Evolutionary conservation across 2,797 vertebrate genomes (phyloP).

Genomic region (Arrhamphus sclerolepis): DNA sequence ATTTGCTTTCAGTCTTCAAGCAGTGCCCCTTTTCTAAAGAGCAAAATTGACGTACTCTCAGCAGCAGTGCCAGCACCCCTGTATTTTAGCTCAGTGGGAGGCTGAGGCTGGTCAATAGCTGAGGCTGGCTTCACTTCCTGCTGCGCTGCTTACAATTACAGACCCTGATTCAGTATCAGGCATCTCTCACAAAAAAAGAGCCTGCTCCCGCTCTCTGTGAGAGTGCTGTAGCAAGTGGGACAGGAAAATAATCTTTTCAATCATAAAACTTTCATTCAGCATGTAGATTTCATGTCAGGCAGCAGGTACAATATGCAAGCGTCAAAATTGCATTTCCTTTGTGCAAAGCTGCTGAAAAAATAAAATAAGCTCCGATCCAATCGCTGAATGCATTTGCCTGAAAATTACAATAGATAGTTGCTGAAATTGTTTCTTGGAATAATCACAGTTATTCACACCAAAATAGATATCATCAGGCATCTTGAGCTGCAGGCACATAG

Average conservation of each 20-base stretch:
- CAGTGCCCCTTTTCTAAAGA: conserved; percentile 76
- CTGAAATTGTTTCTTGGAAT: conserved; percentile 45
- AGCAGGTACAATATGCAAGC: conserved; percentile 61
- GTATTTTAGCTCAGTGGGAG: conserved; percentile 69
- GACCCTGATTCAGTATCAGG: conserved; percentile 55
- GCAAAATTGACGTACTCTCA: conserved; percentile 79
- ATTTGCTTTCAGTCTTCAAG: conserved; percentile 78
- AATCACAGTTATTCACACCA: conserved; percentile 46
- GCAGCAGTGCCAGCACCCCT: conserved; percentile 66
- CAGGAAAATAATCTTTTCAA: conserved; percentile 36
- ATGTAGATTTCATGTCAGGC: conserved; percentile 60
- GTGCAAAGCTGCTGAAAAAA: conserved; percentile 13
- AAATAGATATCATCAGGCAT: conserved; percentile 21
- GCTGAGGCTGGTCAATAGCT: conserved; percentile 64
- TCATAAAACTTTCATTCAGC: conserved; percentile 59
- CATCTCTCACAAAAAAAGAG: conserved; percentile 59
- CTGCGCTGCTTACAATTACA: conserved; percentile 73
- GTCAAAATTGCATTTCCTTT: conserved; percentile 65
- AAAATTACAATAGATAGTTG: conserved; percentile 52
- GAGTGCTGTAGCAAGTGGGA: conserved; percentile 2
- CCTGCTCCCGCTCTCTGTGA: conserved; percentile 5
- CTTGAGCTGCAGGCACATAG: conserved; percentile 19
- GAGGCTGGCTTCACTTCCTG: conserved; percentile 71
- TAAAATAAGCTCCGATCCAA: conserved; percentile 54
- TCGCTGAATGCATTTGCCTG: conserved; percentile 27